A percentile compares a stretch with the other conserved stretches of the same genome.
Evolutionary conservation across 2,113 vertebrate genomes (phyloP).

Genomic region (Varanus komodoensis): DNA sequence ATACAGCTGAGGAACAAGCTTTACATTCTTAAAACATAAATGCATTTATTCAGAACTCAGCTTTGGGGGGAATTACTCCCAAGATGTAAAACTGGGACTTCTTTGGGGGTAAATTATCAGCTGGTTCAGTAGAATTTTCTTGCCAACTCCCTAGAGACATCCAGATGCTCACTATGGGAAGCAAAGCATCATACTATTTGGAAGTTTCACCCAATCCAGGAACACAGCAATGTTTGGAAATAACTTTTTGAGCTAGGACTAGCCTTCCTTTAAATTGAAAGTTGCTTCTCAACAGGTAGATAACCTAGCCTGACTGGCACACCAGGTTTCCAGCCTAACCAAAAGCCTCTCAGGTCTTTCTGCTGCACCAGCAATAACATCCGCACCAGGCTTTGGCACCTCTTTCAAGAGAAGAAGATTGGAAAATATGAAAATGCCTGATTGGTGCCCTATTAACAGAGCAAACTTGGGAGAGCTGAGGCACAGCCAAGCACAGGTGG

Average conservation of each 20-base stretch:
- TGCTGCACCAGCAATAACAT: not conserved
- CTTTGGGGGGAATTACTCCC: no score
- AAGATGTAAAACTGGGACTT: not conserved
- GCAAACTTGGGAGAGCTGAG: slow-evolving; percentile 32
- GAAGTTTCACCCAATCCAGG: not conserved
- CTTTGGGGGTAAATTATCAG: not conserved
- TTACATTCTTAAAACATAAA: not conserved
- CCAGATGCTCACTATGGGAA: not conserved
- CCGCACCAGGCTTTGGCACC: not conserved
- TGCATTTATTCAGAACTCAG: no score
- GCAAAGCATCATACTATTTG: not conserved
- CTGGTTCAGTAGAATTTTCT: not conserved
- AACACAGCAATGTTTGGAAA: not conserved
- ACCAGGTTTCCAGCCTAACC: not conserved
- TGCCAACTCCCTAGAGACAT: not conserved
- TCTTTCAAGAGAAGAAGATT: not conserved
- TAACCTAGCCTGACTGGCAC: not conserved
- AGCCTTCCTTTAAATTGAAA: not conserved
- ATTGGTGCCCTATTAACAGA: not conserved
- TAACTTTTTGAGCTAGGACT: not conserved
- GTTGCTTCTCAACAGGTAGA: not conserved
- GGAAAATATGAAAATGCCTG: no score
- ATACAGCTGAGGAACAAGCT: not conserved
- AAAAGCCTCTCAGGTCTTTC: not conserved
- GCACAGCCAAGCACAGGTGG: slow-evolving; percentile 15